phyloP scores from a whole-genome alignment of 1,140 invertebrate species.

The Neuroterus valhalla region DNA sequence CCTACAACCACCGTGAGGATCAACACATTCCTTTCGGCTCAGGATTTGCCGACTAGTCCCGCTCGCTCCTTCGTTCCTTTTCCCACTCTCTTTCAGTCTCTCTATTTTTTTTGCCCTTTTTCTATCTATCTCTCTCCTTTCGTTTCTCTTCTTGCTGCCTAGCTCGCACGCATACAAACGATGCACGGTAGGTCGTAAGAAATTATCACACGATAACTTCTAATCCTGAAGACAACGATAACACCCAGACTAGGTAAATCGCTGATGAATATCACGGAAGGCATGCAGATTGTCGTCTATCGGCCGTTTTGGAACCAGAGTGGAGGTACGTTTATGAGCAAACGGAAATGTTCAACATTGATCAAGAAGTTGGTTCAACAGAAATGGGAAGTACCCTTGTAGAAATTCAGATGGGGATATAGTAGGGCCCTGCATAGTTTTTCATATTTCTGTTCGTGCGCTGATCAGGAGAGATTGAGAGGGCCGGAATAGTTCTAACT shows the following conservation, averaged over 20 bases:
- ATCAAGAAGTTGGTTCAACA: background rate
- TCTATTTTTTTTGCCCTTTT: slow-evolving; percentile 5
- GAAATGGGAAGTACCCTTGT: too few relatives aligned
- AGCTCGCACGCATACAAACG: background rate
- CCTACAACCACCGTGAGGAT: slow-evolving; percentile 55
- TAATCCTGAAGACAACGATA: slow-evolving; percentile 36
- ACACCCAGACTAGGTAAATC: background rate
- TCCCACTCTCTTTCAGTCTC: slow-evolving; percentile 12
- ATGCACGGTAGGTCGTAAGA: background rate
- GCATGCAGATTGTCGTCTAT: slow-evolving; percentile 6
- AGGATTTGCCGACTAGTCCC: slow-evolving; percentile 52
- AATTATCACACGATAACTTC: slow-evolving; percentile 34
- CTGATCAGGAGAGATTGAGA: too few relatives aligned
- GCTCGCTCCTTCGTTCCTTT: slow-evolving; percentile 37
- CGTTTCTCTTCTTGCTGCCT: slow-evolving; percentile 3
- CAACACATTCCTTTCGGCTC: slow-evolving; percentile 59
- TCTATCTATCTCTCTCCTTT: slow-evolving; percentile 27
- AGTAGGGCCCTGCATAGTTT: too few relatives aligned
- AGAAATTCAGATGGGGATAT: too few relatives aligned
- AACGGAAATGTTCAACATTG: background rate
- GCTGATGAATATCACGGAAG: slow-evolving; percentile 3
- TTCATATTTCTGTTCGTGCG: too few relatives aligned
- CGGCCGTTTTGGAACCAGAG: slow-evolving; percentile 2
- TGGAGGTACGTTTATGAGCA: slow-evolving; percentile 1
- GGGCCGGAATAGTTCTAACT: too few relatives aligned